These are phyloP conservation scores for Lepus americanus DNA, from an alignment of 2,113 vertebrate species.

Conservation along the genomic window DNA sequence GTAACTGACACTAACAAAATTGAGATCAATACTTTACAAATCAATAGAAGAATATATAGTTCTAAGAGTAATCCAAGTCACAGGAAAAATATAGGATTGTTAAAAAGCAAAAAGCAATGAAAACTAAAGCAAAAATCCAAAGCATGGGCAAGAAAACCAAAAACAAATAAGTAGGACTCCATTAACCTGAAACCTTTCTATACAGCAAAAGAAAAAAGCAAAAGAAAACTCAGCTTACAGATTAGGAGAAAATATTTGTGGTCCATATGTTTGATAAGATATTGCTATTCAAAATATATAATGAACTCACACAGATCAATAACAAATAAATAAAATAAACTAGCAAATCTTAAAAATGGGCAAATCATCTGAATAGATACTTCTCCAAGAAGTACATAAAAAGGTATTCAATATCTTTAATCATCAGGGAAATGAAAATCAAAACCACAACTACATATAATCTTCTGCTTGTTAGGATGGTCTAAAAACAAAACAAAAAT, in stretches of 20 bases:
- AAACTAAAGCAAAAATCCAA: background rate
- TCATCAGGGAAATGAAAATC: background rate
- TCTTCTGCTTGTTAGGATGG: background rate
- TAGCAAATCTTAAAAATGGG: background rate
- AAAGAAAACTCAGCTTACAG: background rate
- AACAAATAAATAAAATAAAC: background rate
- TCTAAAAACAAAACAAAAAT: too few species aligned
- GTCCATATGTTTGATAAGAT: background rate
- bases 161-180: background rate
- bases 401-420: background rate
- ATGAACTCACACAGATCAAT: background rate
- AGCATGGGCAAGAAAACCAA: background rate
- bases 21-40: slow-evolving; percentile 35
- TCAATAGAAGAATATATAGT: background rate
- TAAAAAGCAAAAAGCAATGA: background rate
- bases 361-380: background rate
- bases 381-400: background rate
- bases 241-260: background rate
- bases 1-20: background rate
- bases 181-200: background rate
- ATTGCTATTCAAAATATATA: background rate
- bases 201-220: background rate
- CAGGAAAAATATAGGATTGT: background rate
- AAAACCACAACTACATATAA: background rate
- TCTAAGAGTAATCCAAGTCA: too few species aligned